Evolutionary conservation across 2,113 vertebrate species (phyloP), one percentile per base, ranked within the genome.

Genomic region (Dolichotis patagonum): DNA sequence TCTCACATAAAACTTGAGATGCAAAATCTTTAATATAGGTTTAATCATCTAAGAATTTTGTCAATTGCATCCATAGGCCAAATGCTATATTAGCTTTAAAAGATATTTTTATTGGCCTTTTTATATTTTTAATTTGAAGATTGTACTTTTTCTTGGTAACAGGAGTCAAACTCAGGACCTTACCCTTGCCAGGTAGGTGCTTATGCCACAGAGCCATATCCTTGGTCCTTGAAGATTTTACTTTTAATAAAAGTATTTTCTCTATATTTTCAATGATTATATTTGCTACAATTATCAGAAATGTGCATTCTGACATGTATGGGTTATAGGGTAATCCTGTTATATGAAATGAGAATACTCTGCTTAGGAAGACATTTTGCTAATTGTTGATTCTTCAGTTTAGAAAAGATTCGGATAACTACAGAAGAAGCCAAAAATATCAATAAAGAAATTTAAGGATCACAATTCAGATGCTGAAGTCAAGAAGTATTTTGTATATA

Each of bases 91-190:
- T 69, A 69, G 35, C 32, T 3, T 69, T 69, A 26, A 73, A 71
- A 85, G 41, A 54, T 43, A 12, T 75, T 87, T 96, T 94, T 85
- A 17, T 90, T 82, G 43, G 14, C n/a, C 16, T 12, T 46, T 92
- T 88, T 95, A 54, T 32, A 24, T 85, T 92, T 92, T 62, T 73
- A 91, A 43, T 75, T 86, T 84, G 5, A 93, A 65, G 60, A 86
- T 14, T 16, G 30, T 54, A 16, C 13, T 54, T 54, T 54, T 54
- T 52, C 11, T 52, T 52, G 46, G 58, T 60, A 24, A 22, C 11
- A 12, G 22, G 20, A 24, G 7, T 60, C 58, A 24, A 93, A 46
- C 69, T 81, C 75, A 56, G 54, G 54, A 56, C 17, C 54, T 56
- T 56, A 16, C 54, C 54, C 3, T 56, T 56, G 54, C 17, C 54